Evolutionary conservation across 2,113 vertebrate genomes (phyloP), one percentile per base, ranked within the genome.

Genomic region (Prinia subflava): DNA sequence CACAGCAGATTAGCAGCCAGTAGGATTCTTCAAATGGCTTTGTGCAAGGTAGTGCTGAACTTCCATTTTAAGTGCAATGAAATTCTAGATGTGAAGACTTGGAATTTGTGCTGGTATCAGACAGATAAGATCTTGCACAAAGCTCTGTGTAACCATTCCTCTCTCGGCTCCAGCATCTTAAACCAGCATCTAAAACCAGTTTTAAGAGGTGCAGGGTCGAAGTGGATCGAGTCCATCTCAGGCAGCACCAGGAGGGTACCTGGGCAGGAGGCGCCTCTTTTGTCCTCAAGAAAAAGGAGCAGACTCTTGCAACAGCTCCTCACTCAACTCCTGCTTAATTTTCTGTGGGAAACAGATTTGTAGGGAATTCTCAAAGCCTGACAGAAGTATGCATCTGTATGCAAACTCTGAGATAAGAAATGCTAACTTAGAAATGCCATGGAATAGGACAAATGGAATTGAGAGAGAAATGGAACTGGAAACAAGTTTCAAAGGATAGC

Each of bases 191-290:
- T 39, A 39, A 39, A 39, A 39, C 39, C 39, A 39, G 39, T 39
- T 39, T n/a, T 2, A 81, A 64, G 18, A 79, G 62, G 62, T 57
- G 30, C 47, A 37, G 59, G 53, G n/a, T 63, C 0, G 1, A 53
- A 60, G 52, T 0, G 1, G 47, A 64, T 65, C 5, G 13, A 30
- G 44, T 10, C 57, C 19, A 1, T 6, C 28, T 6, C 13, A 47
- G 68, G 57, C 70, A 90, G 65, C 49, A 10, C 10, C 30, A 35
- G 39, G 47, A 76, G 21, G 0, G 33, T 82, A 23, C 18, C 0
- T 0, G 24, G 69, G 62, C 46, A 4, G 47, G 55, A 30, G 56
- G 10, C 3, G 52, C 20, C 57, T 65, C 50, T 30, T 42, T 60
- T 35, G 8, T 37, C 50, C 31, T 57, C 41, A 21, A 0, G 2